Evolutionary conservation across 2,888 invertebrate species (phyloP).

Genomic region (Mylabris sibirica): DNA sequence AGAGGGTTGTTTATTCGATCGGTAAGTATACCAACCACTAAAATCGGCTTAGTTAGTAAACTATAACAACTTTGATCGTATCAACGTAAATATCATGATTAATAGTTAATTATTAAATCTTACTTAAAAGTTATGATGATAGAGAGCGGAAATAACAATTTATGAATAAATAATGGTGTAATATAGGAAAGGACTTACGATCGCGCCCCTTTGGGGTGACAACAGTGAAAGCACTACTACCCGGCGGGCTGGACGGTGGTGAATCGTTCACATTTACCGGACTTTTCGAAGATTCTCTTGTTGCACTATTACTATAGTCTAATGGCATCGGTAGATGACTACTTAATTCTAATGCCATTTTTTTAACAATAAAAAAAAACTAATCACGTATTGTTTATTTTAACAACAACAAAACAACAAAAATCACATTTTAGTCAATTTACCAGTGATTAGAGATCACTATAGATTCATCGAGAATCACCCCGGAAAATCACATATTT

Average conservation of each 20-base stretch:
- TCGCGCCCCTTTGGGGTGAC: constrained; percentile 71
- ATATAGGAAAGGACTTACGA: constrained; percentile 24
- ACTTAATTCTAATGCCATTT: constrained; percentile 69
- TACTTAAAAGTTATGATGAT: too few species aligned
- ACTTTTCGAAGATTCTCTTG: constrained; percentile 54
- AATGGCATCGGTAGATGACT: constrained; percentile 68
- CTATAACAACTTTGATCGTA: neutral
- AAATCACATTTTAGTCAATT: constrained; percentile 8
- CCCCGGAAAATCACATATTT: constrained; percentile 9
- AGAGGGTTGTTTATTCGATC: neutral
- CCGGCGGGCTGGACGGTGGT: constrained; percentile 55
- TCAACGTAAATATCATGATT: neutral
- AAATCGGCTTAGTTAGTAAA: neutral
- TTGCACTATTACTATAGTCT: constrained; percentile 67
- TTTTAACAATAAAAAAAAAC: constrained; percentile 24
- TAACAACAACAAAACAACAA: constrained; percentile 18
- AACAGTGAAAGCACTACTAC: constrained; percentile 70
- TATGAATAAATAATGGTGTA: neutral
- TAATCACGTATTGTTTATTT: neutral
- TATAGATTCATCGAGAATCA: neutral
- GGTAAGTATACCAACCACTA: constrained; percentile 1
- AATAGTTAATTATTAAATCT: constrained; percentile 8
- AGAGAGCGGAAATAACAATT: neutral
- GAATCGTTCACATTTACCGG: constrained; percentile 55
- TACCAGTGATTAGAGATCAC: neutral